Base-by-base conservation (phyloP, 2,888 invertebrate species). In the Synergus japonicus region DNA sequence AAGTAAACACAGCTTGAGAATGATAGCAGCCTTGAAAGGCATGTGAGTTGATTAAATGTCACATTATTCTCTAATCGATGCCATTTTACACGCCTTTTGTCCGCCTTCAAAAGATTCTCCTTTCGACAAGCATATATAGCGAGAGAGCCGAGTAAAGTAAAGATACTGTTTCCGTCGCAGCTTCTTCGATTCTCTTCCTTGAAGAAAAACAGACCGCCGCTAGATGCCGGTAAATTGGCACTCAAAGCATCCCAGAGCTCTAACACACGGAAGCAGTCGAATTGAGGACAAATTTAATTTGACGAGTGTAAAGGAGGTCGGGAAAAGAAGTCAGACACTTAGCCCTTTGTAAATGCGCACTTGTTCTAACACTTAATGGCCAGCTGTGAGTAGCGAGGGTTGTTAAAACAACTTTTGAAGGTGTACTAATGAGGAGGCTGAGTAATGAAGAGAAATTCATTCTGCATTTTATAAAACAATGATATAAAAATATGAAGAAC, bases 161-260 rank as follows among this genome's bases (percentile, higher is more conserved):
- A n/a, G 8, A 0, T 15, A n/a, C 7, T 22, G 22, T 22, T 22
- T 22, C 22, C n/a, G 60, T 63, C 65, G 73, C 79, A 82, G 81
- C 79, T 82, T 81, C 82, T 84, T 83, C 84, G 83, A 87, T 83
- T 81, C 79, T 80, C 85, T 81, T 83, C 54, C 15, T 86, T 87
- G 87, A 88, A 86, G 86, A 87, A 88, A 89, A 86, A 87, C 89
- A 88, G 88, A 87, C 88, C 87, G 81, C 85, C 78, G 83, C 87
- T 88, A 89, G 88, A 88, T 88, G 88, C 86, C 85, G 84, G 83
- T 83, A 89, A 88, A 88, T 88, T 88, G 89, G 85, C 89, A 89
- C 88, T 89, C 85, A 86, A 86, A 84, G 84, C 81, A 83, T 85
- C 84, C 85, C 86, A 46, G 78, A 81, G 77, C 73, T 54, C 79